Evolutionary conservation across 2,888 invertebrate genomes (phyloP).

Genomic region (Thalpophila matura): DNA sequence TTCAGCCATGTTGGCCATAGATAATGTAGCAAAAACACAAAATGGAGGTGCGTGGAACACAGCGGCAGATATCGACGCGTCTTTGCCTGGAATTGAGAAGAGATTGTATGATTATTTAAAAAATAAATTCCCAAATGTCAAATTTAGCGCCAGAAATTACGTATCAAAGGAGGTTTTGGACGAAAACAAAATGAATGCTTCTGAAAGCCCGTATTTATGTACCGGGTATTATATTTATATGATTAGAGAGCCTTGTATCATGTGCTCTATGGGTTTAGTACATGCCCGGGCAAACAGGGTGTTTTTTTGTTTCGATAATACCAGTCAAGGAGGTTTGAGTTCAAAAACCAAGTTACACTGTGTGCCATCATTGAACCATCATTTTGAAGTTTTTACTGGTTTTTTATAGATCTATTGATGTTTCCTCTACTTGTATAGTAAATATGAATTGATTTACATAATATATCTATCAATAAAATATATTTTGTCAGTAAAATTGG

Average conservation of each 20-base stretch:
- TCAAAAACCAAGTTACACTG: slow-evolving; percentile 94
- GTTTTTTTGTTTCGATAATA: slow-evolving; percentile 92
- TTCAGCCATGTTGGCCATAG: slow-evolving; percentile 96
- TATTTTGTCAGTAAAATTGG: slow-evolving; percentile 22
- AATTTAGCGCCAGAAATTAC: slow-evolving; percentile 87
- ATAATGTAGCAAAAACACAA: slow-evolving; percentile 96
- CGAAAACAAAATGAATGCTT: slow-evolving; percentile 52
- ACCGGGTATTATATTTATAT: slow-evolving; percentile 97
- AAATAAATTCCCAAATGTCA: slow-evolving; percentile 74
- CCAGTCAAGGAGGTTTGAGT: slow-evolving; percentile 93
- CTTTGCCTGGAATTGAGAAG: slow-evolving; percentile 81
- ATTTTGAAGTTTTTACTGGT: slow-evolving; percentile 96
- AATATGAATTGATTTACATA: slow-evolving; percentile 55
- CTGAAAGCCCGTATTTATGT: slow-evolving; percentile 94
- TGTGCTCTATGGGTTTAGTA: slow-evolving; percentile 98
- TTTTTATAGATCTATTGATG: slow-evolving; percentile 78
- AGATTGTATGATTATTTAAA: slow-evolving; percentile 77
- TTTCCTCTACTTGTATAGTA: slow-evolving; percentile 22
- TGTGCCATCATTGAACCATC: slow-evolving; percentile 96
- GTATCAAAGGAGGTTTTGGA: slow-evolving; percentile 73
- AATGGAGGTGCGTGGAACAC: slow-evolving; percentile 93
- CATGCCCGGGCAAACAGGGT: slow-evolving; percentile 96
- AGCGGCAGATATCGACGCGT: slow-evolving; percentile 37
- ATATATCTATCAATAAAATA: slow-evolving; percentile 54
- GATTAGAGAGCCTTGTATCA: slow-evolving; percentile 96